Conservation (phyloP, 2,888 invertebrate species). For the Pocota personata region DNA sequence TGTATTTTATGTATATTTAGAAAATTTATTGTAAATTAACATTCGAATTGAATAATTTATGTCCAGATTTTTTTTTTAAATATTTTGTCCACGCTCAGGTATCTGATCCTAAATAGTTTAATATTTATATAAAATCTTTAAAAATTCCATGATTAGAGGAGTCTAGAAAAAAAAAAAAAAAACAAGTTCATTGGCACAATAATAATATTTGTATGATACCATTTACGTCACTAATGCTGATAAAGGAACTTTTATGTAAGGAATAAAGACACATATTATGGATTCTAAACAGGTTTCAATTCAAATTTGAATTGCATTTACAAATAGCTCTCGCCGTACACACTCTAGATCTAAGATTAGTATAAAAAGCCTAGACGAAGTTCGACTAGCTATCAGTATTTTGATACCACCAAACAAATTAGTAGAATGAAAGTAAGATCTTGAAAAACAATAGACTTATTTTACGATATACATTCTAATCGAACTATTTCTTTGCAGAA, state of each 20-base stretch:
- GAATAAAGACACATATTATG: neutral
- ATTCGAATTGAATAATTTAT: neutral
- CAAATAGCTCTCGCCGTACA: neutral
- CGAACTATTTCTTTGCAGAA: neutral
- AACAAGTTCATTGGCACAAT: neutral
- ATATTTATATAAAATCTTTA: neutral
- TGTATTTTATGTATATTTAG: neutral
- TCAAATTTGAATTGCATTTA: neutral
- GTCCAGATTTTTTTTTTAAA: neutral
- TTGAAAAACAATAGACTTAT: neutral
- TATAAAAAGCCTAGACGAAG: neutral
- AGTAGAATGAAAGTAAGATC: constrained; percentile 27
- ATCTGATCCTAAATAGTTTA: neutral
- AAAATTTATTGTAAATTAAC: neutral
- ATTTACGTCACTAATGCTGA: neutral
- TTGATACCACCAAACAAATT: neutral
- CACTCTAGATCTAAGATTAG: neutral
- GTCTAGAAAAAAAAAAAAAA: neutral
- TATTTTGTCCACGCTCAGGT: too few relatives aligned
- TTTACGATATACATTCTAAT: neutral
- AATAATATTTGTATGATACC: neutral
- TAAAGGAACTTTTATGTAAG: neutral
- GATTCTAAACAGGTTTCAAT: neutral
- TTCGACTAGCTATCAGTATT: neutral
- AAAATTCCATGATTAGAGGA: neutral